Percentiles rank a stretch among this genome's conserved stretches.
Evolutionary conservation across 2,113 vertebrate species (phyloP).

Genomic region (Anser cygnoides): DNA sequence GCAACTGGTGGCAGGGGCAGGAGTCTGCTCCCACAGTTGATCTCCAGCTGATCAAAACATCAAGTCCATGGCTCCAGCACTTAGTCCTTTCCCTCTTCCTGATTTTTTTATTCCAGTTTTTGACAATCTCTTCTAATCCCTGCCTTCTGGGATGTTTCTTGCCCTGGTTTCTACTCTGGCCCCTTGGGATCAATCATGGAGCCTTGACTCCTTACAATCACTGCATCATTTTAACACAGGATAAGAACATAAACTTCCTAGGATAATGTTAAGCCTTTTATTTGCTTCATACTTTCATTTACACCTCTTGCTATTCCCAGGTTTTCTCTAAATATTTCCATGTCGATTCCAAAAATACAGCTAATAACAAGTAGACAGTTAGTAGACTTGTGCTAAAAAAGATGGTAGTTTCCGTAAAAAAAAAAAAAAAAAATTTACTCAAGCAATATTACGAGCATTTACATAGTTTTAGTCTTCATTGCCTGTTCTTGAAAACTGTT

Average conservation of each 20-base stretch:
- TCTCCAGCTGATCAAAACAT: not conserved
- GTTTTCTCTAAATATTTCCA: not conserved
- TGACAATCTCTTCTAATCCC: not conserved
- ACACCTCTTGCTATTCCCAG: not conserved
- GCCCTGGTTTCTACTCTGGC: not conserved
- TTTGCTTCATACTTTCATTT: not conserved
- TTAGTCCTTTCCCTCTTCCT: not conserved
- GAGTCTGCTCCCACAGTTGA: not conserved
- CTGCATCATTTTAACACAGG: not conserved
- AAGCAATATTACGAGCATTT: not conserved
- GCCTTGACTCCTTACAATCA: not conserved
- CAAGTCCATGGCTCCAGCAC: not conserved
- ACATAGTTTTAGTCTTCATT: rapidly evolving
- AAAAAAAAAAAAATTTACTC: not conserved
- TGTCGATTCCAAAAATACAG: not conserved
- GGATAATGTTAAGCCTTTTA: not conserved
- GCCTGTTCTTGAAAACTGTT: not conserved
- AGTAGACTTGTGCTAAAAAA: not conserved
- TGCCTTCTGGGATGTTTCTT: not conserved
- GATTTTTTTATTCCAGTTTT: not conserved
- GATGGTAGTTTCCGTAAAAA: not conserved
- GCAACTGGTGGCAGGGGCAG: not conserved
- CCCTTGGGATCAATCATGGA: not conserved
- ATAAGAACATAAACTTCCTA: not conserved
- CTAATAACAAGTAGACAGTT: not conserved